phyloP scores from a whole-genome alignment of 2,113 vertebrate species.

The Ibidorhyncha struthersii region DNA sequence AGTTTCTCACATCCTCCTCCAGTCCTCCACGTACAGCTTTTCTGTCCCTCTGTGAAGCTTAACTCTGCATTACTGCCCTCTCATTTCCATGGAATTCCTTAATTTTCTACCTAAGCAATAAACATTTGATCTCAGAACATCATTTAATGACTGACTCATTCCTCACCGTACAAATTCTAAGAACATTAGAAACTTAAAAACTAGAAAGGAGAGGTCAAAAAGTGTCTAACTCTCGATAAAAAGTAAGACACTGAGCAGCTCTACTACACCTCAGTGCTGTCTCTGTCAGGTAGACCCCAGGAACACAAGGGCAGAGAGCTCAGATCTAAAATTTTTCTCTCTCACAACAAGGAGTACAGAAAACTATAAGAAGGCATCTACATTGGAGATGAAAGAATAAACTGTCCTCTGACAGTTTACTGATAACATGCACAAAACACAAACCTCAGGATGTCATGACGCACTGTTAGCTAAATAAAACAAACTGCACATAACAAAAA shows the following conservation, averaged over 20 bases:
- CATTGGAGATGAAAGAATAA: not conserved
- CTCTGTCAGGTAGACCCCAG: not conserved
- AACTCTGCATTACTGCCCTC: not conserved
- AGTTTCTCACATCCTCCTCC: not conserved
- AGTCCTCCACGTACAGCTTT: not conserved
- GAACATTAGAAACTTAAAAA: not conserved
- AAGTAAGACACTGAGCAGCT: not conserved
- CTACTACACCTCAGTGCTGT: not conserved
- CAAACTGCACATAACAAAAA: not conserved
- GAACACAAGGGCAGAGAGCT: not conserved
- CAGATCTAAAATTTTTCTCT: not conserved
- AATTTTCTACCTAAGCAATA: not conserved
- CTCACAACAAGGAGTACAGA: not conserved
- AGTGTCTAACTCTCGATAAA: not conserved
- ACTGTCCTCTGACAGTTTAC: not conserved
- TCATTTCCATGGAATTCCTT: not conserved
- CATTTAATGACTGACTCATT: not conserved
- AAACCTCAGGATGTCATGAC: not conserved
- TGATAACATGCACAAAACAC: not conserved
- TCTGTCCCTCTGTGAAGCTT: not conserved
- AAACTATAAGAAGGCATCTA: not conserved
- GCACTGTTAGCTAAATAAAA: not conserved
- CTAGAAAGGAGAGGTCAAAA: not conserved
- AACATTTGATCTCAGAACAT: not conserved
- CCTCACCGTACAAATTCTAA: not conserved